Evolutionary conservation across 2,797 vertebrate genomes (phyloP).

Genomic region (Taeniopygia guttata): DNA sequence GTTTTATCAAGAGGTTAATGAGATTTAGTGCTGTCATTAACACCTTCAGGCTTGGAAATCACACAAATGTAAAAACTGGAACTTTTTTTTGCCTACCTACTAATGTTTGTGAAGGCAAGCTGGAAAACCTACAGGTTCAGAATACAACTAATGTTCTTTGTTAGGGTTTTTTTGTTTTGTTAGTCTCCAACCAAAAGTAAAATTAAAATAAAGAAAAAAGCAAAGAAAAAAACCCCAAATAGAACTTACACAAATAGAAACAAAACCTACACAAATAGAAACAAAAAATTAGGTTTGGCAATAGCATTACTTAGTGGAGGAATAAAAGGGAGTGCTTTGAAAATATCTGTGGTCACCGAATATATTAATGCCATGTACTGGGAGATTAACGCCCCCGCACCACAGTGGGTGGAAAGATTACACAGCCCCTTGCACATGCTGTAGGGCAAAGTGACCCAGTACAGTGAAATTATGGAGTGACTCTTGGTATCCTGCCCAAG

Average conservation of each 20-base stretch:
- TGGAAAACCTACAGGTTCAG: background rate
- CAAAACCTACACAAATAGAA: background rate
- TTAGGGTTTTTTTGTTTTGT: rapidly evolving
- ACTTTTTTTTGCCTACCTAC: background rate
- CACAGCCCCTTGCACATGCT: background rate
- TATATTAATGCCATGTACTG: background rate
- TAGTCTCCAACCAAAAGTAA: background rate
- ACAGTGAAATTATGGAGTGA: background rate
- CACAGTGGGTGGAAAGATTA: background rate
- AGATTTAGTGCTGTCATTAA: background rate
- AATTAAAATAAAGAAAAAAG: background rate
- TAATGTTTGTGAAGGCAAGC: background rate
- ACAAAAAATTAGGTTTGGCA: background rate
- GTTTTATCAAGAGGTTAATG: background rate
- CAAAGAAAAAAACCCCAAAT: background rate
- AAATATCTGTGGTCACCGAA: background rate
- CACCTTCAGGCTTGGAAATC: background rate
- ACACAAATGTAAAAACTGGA: background rate
- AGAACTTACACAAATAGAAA: background rate
- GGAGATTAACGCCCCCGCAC: background rate
- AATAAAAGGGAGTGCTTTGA: background rate
- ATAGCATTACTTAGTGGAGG: background rate
- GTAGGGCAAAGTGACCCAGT: background rate
- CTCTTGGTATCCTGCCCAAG: background rate
- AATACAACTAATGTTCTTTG: background rate